Conservation (phyloP, 2,797 vertebrate species). For the Sciurus carolinensis region DNA sequence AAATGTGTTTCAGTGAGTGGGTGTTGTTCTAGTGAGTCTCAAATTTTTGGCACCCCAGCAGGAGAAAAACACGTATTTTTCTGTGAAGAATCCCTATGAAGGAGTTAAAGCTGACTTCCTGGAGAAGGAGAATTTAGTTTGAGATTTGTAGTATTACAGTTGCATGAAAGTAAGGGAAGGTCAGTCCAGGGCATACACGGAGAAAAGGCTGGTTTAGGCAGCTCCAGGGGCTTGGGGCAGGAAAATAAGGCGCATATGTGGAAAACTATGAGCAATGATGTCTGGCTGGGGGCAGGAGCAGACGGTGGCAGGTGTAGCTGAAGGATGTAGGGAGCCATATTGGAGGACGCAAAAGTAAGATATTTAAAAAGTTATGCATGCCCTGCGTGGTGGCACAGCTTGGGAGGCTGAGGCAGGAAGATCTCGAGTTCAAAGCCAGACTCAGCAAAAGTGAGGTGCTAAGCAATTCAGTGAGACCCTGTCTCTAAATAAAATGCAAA, state of each 20-base stretch:
- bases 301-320: not conserved
- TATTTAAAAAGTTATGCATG: not conserved
- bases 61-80: not conserved
- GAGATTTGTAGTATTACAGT: no score
- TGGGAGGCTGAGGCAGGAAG: no score
- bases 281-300: not conserved
- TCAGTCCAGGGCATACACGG: not conserved
- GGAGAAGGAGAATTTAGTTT: not conserved
- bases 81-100: not conserved
- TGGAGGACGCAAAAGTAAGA: not conserved
- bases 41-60: no score
- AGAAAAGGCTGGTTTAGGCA: not conserved
- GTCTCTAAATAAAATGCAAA: no score
- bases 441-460: no score
- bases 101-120: not conserved
- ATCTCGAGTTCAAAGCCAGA: no score
- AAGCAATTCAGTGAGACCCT: no score
- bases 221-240: not conserved
- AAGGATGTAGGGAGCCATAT: not conserved
- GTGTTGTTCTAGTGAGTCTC: no score
- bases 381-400: no score
- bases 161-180: not conserved
- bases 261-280: not conserved
- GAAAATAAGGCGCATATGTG: not conserved
- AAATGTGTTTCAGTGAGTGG: no score